Percentiles rank a stretch among this genome's conserved stretches.
phyloP scores from a whole-genome alignment of 2,888 invertebrate species.

The Pyralis farinalis region DNA sequence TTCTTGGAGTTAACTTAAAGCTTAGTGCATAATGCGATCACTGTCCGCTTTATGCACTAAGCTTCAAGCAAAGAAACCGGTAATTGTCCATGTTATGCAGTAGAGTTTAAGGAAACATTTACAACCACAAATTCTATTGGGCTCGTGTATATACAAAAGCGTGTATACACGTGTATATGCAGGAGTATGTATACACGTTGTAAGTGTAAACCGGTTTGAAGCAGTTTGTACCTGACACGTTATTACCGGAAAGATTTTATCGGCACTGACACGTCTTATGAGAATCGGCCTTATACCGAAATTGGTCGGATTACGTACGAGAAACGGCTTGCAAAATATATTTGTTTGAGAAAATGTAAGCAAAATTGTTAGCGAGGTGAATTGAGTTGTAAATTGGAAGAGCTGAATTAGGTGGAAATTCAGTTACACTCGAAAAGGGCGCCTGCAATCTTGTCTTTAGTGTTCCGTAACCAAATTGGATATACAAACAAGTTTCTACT shows the following conservation, averaged over 20 bases:
- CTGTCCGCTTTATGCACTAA: too few species aligned
- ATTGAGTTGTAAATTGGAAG: neutral
- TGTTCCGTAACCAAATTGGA: too few species aligned
- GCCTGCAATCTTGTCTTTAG: too few species aligned
- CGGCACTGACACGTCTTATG: constrained; percentile 3
- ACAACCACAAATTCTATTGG: constrained; percentile 15
- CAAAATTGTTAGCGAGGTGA: constrained; percentile 7
- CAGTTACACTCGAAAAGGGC: neutral
- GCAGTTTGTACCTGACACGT: neutral
- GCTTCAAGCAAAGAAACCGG: too few species aligned
- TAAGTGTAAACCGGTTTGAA: neutral
- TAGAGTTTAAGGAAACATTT: too few species aligned
- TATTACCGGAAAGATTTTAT: constrained; percentile 7
- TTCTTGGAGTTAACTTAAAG: too few species aligned
- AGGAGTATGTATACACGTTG: neutral
- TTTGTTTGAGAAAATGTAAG: neutral
- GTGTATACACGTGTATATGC: neutral
- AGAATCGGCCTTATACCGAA: neutral
- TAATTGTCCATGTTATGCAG: too few species aligned
- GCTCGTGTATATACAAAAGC: neutral
- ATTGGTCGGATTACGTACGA: neutral
- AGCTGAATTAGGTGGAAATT: neutral
- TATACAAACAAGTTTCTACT: too few species aligned
- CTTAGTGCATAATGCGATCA: too few species aligned
- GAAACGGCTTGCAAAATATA: constrained; percentile 14